phyloP scores from a whole-genome alignment of 2,888 invertebrate species.

The Neria commutata region DNA sequence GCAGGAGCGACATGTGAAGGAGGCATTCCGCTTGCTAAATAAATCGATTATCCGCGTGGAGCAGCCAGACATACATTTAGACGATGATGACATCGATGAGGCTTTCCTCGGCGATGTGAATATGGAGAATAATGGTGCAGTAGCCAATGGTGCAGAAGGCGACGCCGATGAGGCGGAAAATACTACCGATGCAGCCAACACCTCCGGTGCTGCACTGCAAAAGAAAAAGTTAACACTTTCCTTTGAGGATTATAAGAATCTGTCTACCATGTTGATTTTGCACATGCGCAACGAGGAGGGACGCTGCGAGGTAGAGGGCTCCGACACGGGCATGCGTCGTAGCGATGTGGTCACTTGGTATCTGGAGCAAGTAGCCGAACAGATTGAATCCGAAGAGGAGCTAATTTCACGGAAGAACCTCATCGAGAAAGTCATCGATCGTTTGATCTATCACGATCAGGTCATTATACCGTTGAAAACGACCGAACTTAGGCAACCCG shows the following conservation, averaged over 20 bases:
- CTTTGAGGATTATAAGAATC: constrained; percentile 91
- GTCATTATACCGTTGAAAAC: constrained; percentile 60
- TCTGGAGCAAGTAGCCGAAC: constrained; percentile 81
- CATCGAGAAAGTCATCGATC: constrained; percentile 92
- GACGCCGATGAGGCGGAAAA: constrained; percentile 23
- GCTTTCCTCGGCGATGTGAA: constrained; percentile 66
- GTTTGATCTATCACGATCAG: constrained; percentile 77
- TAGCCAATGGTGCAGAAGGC: constrained; percentile 34
- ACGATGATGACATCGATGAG: constrained; percentile 71
- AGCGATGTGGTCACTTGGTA: constrained; percentile 94
- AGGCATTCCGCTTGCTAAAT: constrained; percentile 88
- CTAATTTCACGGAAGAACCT: constrained; percentile 85
- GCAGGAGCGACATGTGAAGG: constrained; percentile 84
- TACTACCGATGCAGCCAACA: neutral
- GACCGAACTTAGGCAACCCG: constrained; percentile 43
- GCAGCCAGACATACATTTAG: constrained; percentile 94
- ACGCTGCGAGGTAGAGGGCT: constrained; percentile 69
- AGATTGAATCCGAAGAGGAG: constrained; percentile 91
- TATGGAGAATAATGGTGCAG: constrained; percentile 57
- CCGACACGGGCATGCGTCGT: constrained; percentile 71
- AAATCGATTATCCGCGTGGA: constrained; percentile 97
- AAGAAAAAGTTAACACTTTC: constrained; percentile 82
- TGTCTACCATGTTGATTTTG: constrained; percentile 89
- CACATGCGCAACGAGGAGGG: constrained; percentile 87
- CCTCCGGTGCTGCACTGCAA: constrained; percentile 43